Percentiles rank a stretch among this genome's conserved stretches.
These are phyloP conservation scores for Drosophila serrata DNA, from an alignment of 1,140 invertebrate species.

Conservation along the genomic window DNA sequence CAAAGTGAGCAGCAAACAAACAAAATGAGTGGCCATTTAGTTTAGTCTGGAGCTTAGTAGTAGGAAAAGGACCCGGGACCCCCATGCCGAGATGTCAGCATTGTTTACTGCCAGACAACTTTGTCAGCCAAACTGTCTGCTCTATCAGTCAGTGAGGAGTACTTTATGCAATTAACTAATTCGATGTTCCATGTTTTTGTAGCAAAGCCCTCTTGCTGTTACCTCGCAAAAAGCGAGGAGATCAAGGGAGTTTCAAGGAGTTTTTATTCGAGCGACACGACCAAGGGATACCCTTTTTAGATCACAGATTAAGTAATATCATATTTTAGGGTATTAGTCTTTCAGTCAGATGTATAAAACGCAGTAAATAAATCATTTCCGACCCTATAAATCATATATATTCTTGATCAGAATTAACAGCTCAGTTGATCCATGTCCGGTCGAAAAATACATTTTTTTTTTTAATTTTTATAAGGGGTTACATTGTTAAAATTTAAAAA, in stretches of 20 bases:
- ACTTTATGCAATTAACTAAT: conserved; percentile 80
- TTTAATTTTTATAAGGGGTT: too few relatives aligned
- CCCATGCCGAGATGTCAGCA: conserved; percentile 27
- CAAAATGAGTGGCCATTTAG: conserved; percentile 68
- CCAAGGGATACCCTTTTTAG: background rate
- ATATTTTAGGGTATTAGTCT: too few relatives aligned
- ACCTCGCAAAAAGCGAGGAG: conserved; percentile 1
- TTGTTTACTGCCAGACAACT: conserved; percentile 68
- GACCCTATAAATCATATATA: too few relatives aligned
- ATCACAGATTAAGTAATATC: too few relatives aligned
- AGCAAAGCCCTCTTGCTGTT: background rate
- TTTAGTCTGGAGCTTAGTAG: conserved; percentile 56
- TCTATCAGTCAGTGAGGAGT: conserved; percentile 48
- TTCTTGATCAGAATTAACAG: too few relatives aligned
- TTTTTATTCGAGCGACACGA: background rate
- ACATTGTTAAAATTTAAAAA: too few relatives aligned
- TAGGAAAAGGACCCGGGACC: conserved; percentile 12
- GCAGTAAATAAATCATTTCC: too few relatives aligned
- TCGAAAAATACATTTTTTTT: too few relatives aligned
- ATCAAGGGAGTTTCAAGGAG: background rate
- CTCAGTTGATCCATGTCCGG: too few relatives aligned
- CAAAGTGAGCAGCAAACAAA: conserved; percentile 68
- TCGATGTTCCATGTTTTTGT: conserved; percentile 61
- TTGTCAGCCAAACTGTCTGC: conserved; percentile 55
- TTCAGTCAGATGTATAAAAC: too few relatives aligned